Evolutionary conservation across 1,140 invertebrate species (phyloP).

Genomic region (Tribolium castaneum): DNA sequence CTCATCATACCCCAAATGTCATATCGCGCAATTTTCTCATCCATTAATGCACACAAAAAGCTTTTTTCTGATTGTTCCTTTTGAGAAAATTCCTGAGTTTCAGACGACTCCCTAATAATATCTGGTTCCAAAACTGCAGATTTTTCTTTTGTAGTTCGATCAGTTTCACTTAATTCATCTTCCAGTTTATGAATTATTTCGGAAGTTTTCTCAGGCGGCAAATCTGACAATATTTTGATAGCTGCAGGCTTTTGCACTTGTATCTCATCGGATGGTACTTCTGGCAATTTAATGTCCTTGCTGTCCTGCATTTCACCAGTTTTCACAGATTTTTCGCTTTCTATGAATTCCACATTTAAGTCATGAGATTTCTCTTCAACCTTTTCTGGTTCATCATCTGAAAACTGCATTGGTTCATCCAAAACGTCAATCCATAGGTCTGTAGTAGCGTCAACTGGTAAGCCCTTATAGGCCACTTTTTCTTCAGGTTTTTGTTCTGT

Average conservation of each 20-base stretch:
- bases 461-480: conserved; percentile 60
- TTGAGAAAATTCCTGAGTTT: background rate
- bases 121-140: background rate
- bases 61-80: background rate
- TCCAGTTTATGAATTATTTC: background rate
- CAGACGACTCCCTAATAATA: background rate
- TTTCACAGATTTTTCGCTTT: background rate
- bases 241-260: background rate
- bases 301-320: background rate
- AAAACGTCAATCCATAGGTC: conserved; percentile 67
- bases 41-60: background rate
- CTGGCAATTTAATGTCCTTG: background rate
- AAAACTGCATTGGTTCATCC: conserved; percentile 66
- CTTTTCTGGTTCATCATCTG: conserved; percentile 51
- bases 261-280: conserved; percentile 7
- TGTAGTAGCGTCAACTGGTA: conserved; percentile 66
- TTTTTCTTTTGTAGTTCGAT: background rate
- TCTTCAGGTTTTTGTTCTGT: background rate
- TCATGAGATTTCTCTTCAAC: background rate
- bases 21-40: background rate
- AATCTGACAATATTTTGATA: background rate
- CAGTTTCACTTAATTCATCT: background rate
- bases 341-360: background rate
- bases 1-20: conserved; percentile 17
- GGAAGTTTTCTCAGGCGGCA: background rate